phyloP scores from a whole-genome alignment of 2,113 vertebrate species.

The Egretta garzetta region DNA sequence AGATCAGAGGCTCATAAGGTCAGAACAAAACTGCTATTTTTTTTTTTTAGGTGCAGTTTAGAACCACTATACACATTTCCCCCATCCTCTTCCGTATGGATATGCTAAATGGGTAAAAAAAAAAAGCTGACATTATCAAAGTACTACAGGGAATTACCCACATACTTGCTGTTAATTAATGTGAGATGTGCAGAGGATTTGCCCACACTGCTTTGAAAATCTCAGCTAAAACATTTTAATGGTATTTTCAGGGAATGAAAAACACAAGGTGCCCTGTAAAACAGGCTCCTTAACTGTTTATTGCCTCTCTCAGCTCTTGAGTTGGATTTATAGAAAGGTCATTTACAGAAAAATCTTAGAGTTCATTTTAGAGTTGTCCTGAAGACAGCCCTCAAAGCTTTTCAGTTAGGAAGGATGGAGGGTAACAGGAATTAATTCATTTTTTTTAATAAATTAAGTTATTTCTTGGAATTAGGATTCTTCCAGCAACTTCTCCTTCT shows the following conservation, averaged over 20 bases:
- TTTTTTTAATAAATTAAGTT: not conserved
- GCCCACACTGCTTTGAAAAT: constrained; percentile 42
- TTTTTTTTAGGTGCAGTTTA: not conserved
- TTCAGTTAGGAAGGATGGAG: not conserved
- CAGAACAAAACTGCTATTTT: not conserved
- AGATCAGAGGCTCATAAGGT: not conserved
- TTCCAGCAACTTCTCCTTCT: not conserved
- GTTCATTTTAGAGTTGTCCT: not conserved
- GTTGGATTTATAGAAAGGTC: not conserved
- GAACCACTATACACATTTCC: not conserved
- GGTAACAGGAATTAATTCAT: not conserved
- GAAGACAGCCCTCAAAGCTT: not conserved
- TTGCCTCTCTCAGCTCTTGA: not conserved
- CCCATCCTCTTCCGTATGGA: not conserved
- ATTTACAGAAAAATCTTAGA: not conserved
- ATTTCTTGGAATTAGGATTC: not conserved
- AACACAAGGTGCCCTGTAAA: not conserved
- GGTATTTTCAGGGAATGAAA: constrained; percentile 10
- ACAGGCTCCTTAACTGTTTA: not conserved
- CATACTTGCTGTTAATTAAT: constrained; percentile 67
- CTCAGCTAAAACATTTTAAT: constrained; percentile 41
- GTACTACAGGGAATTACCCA: constrained; percentile 53
- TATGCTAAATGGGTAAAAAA: constrained; percentile 15
- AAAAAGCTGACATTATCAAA: constrained; percentile 55
- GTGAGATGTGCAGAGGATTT: constrained; percentile 61